Evolutionary conservation across 2,888 invertebrate genomes (phyloP), one percentile per base, ranked within the genome.

Genomic region (Aelia acuminata): DNA sequence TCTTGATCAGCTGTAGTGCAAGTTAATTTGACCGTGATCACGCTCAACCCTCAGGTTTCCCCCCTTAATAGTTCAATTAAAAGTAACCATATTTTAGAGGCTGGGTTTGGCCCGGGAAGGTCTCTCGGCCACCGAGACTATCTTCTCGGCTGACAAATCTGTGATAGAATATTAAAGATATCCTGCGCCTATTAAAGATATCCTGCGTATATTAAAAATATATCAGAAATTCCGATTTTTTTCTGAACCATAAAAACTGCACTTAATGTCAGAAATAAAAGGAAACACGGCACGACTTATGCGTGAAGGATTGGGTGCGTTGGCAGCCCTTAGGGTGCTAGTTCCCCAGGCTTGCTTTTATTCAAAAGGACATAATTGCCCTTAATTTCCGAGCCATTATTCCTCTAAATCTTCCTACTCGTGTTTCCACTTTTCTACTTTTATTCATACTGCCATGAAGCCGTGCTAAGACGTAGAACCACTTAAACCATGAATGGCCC

Each of bases 361-460:
- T 57, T 57, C 57, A 57, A 57, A 57, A 57, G 57, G 18, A 26
- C 57, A 57, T 57, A 57, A 57, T 57, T 26, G 57, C 3, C 57
- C 57, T 57, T 57, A 57, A 57, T 57, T 57, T 10, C 26, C n/a
- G 0, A 57, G 57, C 10, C 26, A 57, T 57, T 57, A 57, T 57
- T 26, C 57, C 26, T 26, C 57, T 57, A 57, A 57, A 57, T 57
- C 57, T 57, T 57, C 57, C 57, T 57, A n/a, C 57, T 57, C 13
- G 57, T 26, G 57, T 26, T 11, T n/a, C 26, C 57, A 26, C 26
- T 57, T 57, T 4, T 26, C 57, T 26, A 57, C 57, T 57, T 57
- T 57, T 57, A 57, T 57, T 57, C 57, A 57, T 57, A 57, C 57
- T 22, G 3, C 57, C 7, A 22, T n/a, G 13, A 57, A 13, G 1